Conservation (phyloP, 2,113 vertebrate species). For the Dromaius novaehollandiae region DNA sequence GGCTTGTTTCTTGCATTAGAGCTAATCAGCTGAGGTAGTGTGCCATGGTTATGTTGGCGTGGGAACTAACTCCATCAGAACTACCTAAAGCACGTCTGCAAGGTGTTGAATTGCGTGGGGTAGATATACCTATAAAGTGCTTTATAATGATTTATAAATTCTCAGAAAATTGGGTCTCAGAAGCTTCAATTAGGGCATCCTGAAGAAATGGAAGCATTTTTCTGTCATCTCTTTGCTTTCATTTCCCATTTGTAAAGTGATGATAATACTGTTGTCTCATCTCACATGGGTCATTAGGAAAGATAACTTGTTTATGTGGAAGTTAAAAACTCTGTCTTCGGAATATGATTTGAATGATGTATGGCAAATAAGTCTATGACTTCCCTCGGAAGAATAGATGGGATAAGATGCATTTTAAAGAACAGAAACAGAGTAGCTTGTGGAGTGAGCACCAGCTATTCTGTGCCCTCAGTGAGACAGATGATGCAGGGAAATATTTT, state of each 20-base stretch:
- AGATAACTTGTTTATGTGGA: constrained; percentile 43
- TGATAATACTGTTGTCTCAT: neutral
- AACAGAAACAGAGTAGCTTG: neutral
- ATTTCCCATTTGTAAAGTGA: neutral
- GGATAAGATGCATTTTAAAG: neutral
- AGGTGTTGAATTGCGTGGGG: neutral
- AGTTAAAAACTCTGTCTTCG: constrained; percentile 34
- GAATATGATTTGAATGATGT: constrained; percentile 33
- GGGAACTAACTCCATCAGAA: neutral
- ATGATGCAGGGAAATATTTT: neutral
- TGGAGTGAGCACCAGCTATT: neutral
- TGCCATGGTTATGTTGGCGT: neutral
- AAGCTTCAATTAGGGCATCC: neutral
- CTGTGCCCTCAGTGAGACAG: neutral
- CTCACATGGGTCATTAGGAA: constrained; percentile 45
- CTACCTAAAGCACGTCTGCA: neutral
- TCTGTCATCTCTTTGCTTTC: constrained; percentile 18
- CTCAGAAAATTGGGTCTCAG: neutral
- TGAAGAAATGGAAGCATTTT: constrained; percentile 22
- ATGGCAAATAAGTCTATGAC: neutral
- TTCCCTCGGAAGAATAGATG: constrained; percentile 4
- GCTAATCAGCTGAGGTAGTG: neutral
- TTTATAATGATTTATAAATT: neutral
- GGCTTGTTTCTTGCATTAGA: neutral
- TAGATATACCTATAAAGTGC: neutral